Evolutionary conservation across 2,888 invertebrate species (phyloP), one percentile per base, ranked within the genome.

Genomic region (Abscondita cerata): DNA sequence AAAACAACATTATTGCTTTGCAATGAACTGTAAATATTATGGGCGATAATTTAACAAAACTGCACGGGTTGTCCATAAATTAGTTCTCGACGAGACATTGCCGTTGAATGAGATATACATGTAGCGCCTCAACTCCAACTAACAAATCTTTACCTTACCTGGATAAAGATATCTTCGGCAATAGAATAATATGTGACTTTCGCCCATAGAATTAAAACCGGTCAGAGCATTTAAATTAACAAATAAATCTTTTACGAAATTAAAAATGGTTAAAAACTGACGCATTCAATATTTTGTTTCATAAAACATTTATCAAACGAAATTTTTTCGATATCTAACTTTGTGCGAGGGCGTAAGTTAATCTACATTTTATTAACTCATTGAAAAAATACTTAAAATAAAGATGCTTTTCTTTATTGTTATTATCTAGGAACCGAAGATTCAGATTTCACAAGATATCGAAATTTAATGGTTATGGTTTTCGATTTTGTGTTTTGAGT

Each of bases 1-100:
- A 69, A 69, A 64, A 36, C 64, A 66, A 68, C 68, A 62, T 66
- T 67, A 67, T 67, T 68, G 62, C 66, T 70, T 68, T 62, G 70
- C 68, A 68, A 67, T 68, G 68, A 67, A 60, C 60, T 66, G 64
- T 65, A 66, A 70, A 68, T 25, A 70, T 70, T 68, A 68, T 68
- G 61, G 64, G 52, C 59, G 62, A 68, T 69, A 69, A 64, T 64
- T 69, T 64, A 68, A 69, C 62, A 67, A 67, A 69, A 68, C 67
- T 64, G 65, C 59, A 57, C 62, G 61, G 59, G 44, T 52, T 55
- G 51, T 58, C 64, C 57, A 65, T 69, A 69, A 69, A 69, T 69
- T 66, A 64, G 55, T 34, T 50, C 59, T 51, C 47, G 47, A 55
- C 54, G 47, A 63, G 59, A 38, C 53, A 59, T 55, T 48, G 50